These are phyloP conservation scores for Lichenostomus cassidix DNA, from an alignment of 2,113 vertebrate species.

Conservation along the genomic window DNA sequence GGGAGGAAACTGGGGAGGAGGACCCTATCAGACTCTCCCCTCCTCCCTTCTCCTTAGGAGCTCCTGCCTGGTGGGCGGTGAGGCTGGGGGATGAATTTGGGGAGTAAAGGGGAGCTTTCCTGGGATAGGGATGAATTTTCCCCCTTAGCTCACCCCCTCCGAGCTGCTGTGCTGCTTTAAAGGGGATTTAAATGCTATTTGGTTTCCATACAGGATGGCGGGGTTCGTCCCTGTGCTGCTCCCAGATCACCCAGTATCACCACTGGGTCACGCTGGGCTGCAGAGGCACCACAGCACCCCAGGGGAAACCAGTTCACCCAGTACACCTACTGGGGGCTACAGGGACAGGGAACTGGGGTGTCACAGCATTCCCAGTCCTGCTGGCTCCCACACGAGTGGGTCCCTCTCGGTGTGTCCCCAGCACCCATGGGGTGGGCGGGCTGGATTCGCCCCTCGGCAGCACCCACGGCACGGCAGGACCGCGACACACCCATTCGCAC, in stretches of 20 bases:
- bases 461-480: not conserved
- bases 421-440: not conserved
- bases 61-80: no score
- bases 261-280: not conserved
- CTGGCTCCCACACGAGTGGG: rapidly evolving
- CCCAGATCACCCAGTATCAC: not conserved
- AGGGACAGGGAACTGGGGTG: no score
- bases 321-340: not conserved
- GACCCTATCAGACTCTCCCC: not conserved
- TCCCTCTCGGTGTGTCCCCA: not conserved
- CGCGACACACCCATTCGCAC: rapidly evolving
- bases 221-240: not conserved
- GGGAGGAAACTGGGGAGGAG: not conserved
- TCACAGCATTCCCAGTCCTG: not conserved
- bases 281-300: not conserved
- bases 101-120: not conserved
- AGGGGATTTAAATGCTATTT: not conserved
- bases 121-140: not conserved
- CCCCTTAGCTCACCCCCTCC: no score
- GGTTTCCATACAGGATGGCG: not conserved
- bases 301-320: not conserved
- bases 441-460: not conserved
- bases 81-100: not conserved
- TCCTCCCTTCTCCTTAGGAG: not conserved
- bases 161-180: not conserved